These are phyloP conservation scores for Siderastrea radians DNA, from an alignment of 92 coral and sea anemone species.

Conservation along the genomic window DNA sequence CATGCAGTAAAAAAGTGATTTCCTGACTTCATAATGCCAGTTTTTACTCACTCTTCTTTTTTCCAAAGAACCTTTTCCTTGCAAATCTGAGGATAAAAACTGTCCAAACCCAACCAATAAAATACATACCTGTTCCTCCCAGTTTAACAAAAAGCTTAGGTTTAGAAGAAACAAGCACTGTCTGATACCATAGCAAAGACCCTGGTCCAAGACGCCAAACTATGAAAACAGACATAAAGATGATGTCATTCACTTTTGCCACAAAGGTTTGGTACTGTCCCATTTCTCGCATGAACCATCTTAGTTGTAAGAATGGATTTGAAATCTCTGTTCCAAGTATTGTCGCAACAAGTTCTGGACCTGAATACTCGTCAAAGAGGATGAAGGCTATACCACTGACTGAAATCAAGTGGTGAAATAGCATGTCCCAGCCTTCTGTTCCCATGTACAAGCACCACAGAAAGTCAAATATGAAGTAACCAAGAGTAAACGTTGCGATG, in stretches of 20 bases:
- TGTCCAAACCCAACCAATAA: constrained; percentile 90
- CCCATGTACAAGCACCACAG: constrained; percentile 92
- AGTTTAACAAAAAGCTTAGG: constrained; percentile 78
- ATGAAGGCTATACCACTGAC: constrained; percentile 68
- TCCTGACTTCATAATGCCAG: too few species aligned
- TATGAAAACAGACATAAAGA: constrained; percentile 86
- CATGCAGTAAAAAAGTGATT: too few species aligned
- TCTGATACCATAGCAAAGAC: constrained; percentile 65
- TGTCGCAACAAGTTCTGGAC: constrained; percentile 90
- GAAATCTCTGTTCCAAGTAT: constrained; percentile 95
- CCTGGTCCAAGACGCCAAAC: constrained; percentile 93
- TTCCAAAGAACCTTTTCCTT: constrained; percentile 85
- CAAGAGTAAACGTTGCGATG: constrained; percentile 81
- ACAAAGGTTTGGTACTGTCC: constrained; percentile 71
- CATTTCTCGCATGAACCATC: constrained; percentile 97
- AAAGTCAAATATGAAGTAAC: constrained; percentile 93
- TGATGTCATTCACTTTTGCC: constrained; percentile 88
- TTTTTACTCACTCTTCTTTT: constrained; percentile 39
- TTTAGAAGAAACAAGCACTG: constrained; percentile 68
- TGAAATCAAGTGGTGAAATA: constrained; percentile 87
- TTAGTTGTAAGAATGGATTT: constrained; percentile 91
- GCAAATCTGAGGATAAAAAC: constrained; percentile 83
- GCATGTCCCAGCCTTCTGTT: constrained; percentile 92
- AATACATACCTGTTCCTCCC: constrained; percentile 87
- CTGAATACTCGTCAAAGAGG: constrained; percentile 74